Evolutionary conservation across 2,888 invertebrate genomes (phyloP), one percentile per base, ranked within the genome.

Genomic region (Dioctria rufipes): DNA sequence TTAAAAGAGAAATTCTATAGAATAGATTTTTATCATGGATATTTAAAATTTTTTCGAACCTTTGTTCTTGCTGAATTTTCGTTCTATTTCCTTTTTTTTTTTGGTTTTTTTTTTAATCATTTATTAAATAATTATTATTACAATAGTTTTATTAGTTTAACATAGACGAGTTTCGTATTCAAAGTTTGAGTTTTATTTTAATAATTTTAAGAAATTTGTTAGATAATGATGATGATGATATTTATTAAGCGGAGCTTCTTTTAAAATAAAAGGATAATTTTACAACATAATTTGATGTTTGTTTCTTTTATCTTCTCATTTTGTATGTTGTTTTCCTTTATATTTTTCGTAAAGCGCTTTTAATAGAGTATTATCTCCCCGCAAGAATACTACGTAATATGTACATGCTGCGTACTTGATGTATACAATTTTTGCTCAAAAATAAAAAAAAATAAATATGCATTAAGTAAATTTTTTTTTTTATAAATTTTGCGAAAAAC

Each of bases 161-260:
- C 73, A 73, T 73, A 78, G 78, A 78, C 49, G 78, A 63, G 80
- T 81, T 81, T 81, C 81, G 81, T 81, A 81, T 80, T 81, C 71
- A 80, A 81, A 83, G 81, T 81, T 81, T 81, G 80, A 77, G 67
- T 79, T 81, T 82, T 81, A 63, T 77, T 77, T 77, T 77, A 77
- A 63, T 77, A 77, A n/a, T 43, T 54, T 77, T 78, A 77, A 80
- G 67, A 73, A 80, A 78, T 69, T 80, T 82, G 80, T 80, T 80
- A 82, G 78, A 80, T 25, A 25, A 25, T 25, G 25, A 43, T 66
- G 25, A 43, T 66, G 66, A 61, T 75, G 61, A 77, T 77, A 77
- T 77, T 63, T 77, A 49, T 77, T 77, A 77, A 77, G 77, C 63
- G 46, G 63, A 58, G 77, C 77, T 77, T 77, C 77, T 63, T 63